Percentiles rank a stretch among this genome's conserved stretches.
Evolutionary conservation across 2,797 vertebrate species (phyloP).

Genomic region (Paramormyrops hopkinsi): DNA sequence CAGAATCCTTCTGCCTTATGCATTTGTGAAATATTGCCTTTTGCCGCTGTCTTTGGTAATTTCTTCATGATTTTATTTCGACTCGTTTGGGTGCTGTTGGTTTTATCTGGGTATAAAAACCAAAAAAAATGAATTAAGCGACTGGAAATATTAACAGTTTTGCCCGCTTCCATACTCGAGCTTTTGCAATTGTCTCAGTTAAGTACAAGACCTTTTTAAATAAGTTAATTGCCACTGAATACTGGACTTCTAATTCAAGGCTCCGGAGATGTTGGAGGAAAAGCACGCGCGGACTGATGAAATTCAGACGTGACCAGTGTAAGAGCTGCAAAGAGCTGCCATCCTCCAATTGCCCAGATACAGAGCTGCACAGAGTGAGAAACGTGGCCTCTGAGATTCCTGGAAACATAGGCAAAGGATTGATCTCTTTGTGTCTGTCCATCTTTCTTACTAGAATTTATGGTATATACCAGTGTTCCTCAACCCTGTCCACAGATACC

Average conservation of each 20-base stretch:
- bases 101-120: neutral
- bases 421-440: neutral
- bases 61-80: neutral
- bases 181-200: neutral
- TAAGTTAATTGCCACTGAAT: neutral
- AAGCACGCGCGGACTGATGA: neutral
- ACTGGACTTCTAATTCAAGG: neutral
- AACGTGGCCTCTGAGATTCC: neutral
- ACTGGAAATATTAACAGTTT: neutral
- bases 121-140: neutral
- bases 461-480: neutral
- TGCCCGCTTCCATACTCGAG: neutral
- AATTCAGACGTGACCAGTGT: conserved; percentile 1
- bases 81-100: neutral
- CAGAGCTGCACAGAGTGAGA: neutral
- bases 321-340: neutral
- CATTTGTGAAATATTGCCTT: neutral
- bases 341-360: neutral
- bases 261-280: neutral
- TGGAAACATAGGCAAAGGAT: neutral
- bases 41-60: neutral
- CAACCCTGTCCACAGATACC: neutral
- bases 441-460: neutral
- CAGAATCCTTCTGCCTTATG: neutral
- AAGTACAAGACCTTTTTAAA: neutral